Conservation (phyloP, 2,888 invertebrate genomes). For the Abrostola triplasia region DNA sequence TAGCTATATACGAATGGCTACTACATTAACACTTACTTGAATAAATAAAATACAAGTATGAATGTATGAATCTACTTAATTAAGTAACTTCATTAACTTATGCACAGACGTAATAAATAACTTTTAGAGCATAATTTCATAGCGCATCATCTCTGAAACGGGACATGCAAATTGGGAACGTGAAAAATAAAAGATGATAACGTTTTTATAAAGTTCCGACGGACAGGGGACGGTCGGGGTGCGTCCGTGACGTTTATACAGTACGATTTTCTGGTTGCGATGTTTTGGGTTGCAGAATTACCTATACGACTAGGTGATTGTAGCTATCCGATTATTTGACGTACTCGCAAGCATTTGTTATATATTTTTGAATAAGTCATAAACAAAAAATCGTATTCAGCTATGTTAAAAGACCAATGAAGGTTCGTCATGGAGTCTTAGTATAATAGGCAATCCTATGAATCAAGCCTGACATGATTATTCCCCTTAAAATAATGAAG, state of each 20-base stretch:
- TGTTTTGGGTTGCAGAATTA: neutral
- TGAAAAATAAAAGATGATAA: conserved; percentile 85
- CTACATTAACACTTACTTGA: conserved; percentile 48
- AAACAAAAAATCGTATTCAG: no score
- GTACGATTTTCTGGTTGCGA: conserved; percentile 35
- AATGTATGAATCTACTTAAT: conserved; percentile 42
- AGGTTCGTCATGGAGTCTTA: no score
- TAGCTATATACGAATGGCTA: conserved; percentile 37
- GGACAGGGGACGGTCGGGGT: conserved; percentile 63
- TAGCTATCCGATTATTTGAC: no score
- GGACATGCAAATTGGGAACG: conserved; percentile 84
- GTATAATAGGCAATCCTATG: no score
- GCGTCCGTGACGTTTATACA: conserved; percentile 65
- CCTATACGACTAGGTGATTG: no score
- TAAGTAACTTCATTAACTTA: conserved; percentile 74
- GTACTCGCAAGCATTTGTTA: no score
- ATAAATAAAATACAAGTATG: conserved; percentile 42
- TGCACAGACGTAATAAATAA: conserved; percentile 79
- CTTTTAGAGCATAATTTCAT: conserved; percentile 80
- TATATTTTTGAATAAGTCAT: no score
- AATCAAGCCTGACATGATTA: no score
- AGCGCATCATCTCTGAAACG: conserved; percentile 85
- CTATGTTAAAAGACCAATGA: no score
- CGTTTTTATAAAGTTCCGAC: conserved; percentile 84
- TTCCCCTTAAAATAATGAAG: no score